phyloP scores from a whole-genome alignment of 2,797 vertebrate genomes.

The Siniperca scherzeri region DNA sequence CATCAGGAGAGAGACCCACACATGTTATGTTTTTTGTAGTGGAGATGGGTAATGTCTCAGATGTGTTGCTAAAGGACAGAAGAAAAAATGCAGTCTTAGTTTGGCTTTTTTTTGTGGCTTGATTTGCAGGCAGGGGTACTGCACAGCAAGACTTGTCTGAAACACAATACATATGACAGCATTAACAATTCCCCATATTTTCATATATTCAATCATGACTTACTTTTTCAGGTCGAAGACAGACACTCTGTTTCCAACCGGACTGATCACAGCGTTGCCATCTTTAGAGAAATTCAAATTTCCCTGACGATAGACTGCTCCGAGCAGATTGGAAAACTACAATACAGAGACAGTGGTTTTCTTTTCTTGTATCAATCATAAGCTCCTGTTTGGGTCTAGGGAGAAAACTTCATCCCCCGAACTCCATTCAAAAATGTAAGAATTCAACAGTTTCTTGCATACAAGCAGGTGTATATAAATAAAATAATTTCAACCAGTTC shows the following conservation, averaged over 20 bases:
- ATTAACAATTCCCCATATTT: not conserved
- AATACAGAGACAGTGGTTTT: not conserved
- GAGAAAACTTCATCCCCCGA: not conserved
- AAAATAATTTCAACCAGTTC: not conserved
- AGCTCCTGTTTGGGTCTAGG: too few species aligned
- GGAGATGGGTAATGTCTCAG: conserved; percentile 92
- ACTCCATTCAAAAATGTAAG: not conserved
- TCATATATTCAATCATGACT: conserved; percentile 25
- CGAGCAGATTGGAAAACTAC: conserved; percentile 95
- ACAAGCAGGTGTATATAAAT: not conserved
- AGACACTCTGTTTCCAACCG: conserved; percentile 94
- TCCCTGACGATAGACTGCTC: conserved; percentile 94
- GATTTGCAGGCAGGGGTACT: not conserved
- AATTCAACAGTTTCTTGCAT: not conserved
- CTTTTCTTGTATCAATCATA: rapidly evolving
- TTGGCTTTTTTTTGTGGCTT: not conserved
- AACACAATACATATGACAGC: not conserved
- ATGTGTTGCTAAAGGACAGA: conserved; percentile 89
- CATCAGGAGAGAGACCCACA: conserved; percentile 94
- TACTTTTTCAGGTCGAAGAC: conserved; percentile 96
- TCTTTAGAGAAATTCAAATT: conserved; percentile 93
- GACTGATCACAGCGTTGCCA: conserved; percentile 93
- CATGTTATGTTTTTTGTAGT: conserved; percentile 91
- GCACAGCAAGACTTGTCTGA: not conserved
- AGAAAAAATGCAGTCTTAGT: not conserved